phyloP scores from a whole-genome alignment of 2,797 vertebrate genomes.

The Oreochromis mossambicus region DNA sequence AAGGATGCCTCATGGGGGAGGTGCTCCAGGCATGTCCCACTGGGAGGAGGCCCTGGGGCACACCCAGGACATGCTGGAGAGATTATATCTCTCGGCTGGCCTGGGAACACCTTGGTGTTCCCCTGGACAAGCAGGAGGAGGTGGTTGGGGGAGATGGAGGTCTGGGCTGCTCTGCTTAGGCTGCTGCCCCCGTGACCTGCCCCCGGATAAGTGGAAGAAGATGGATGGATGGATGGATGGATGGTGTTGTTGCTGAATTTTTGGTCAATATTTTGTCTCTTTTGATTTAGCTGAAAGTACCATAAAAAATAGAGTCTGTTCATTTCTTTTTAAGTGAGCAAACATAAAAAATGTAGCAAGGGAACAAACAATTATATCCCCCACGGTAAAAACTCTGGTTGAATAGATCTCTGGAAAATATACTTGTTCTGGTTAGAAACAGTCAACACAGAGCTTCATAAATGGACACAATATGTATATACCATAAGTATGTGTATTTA shows the following conservation, averaged over 20 bases:
- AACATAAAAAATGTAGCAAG: neutral
- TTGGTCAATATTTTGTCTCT: neutral
- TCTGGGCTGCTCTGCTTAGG: neutral
- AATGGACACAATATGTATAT: neutral
- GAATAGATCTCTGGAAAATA: neutral
- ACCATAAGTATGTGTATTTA: neutral
- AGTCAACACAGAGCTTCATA: neutral
- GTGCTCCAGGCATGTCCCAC: neutral
- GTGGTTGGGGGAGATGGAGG: neutral
- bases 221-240: too few relatives aligned
- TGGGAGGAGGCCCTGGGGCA: neutral
- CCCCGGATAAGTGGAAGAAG: neutral
- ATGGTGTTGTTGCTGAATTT: neutral
- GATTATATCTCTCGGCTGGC: too few relatives aligned
- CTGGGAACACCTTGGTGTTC: too few relatives aligned
- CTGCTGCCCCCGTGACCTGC: fast-evolving
- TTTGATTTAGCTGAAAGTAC: neutral
- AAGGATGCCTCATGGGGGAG: neutral
- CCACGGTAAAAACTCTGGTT: neutral
- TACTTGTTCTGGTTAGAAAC: neutral
- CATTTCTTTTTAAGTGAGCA: neutral
- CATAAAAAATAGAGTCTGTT: neutral
- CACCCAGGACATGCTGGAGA: too few relatives aligned
- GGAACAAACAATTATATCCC: neutral
- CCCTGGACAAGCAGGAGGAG: neutral